Base-by-base conservation (phyloP, 2,113 vertebrate genomes). In the Gyps fulvus region DNA sequence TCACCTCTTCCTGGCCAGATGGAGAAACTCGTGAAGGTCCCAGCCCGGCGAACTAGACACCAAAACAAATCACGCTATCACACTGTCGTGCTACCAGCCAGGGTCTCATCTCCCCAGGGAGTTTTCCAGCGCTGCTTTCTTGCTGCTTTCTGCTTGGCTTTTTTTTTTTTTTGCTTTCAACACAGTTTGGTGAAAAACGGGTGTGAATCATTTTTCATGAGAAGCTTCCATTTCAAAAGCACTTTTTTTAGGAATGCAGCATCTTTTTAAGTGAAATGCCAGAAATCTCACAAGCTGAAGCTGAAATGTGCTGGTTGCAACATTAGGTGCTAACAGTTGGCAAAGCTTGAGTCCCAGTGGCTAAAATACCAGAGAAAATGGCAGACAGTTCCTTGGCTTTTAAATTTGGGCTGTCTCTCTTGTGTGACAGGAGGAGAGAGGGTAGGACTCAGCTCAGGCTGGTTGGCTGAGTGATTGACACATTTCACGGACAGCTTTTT, bases 301-400 rank as follows among this genome's bases (percentile, higher is more conserved):
- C 87, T 92, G 96, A 97, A 97, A 93, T 82, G 91, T 95, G 79
- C 93, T 96, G 95, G 72, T 93, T 95, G 89, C 85, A 96, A 96
- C 94, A 97, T 97, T 96, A 97, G 87, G 89, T 97, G 95, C 89
- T 93, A 93, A 96, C 95, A 95, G 93, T 87, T 94, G 94, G 95
- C 90, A 97, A 96, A 91, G 87, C 84, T 74, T 34, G 65, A 91
- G 73, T 87, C 78, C 79, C 87, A 87, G 95, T 84, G 87, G 94
- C 85, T 95, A 91, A 88, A 91, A 81, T 66, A 91, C 49, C 45
- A 87, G 91, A 36, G 86, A 96, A 94, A 94, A 96, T 93, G 95
- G 91, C 95, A 97, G 94, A 58, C 91, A 90, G 78, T 11, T 90
- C 87, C 63, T 90, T 97, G 95, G 94, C 91, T 91, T 91, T 95